Base-by-base conservation (phyloP, 2,113 vertebrate species). In the Struthio camelus region DNA sequence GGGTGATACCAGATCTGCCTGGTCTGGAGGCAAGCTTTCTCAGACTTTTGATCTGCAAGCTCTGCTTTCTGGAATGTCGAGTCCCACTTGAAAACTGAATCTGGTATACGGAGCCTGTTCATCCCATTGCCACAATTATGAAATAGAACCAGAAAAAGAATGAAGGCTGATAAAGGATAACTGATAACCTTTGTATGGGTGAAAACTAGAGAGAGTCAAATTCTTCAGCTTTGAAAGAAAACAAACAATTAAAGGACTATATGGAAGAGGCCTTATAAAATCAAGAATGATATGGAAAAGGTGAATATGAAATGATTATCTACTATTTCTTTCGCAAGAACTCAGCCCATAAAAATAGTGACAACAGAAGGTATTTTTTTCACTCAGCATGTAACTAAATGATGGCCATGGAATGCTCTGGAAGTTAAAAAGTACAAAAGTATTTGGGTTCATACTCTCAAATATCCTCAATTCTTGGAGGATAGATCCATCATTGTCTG, bases 21-120 rank as follows among this genome's bases (percentile, higher is more conserved):
- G 69, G 54, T 96, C 87, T 91, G 87, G 79, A 93, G 25, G 19
- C n/a, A 94, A 92, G 93, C 46, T 93, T 94, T 86, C 72, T 48
- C 54, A 80, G 17, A 87, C 83, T 91, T 95, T 92, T 96, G 71
- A 94, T 96, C 91, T 94, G n/a, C 53, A 71, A n/a, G 34, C 28
- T 85, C 65, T 95, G 87, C 24, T 90, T 96, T 92, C 89, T 91
- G 83, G 90, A 87, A 90, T 25, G 61, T 42, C 2, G 6, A 73
- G 85, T 90, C 81, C 36, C 61, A 56, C 44, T 61, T 86, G 64
- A 46, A 65, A 86, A 85, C 25, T 6, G 65, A 81, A 76, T 94
- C 73, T 96, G 87, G 58, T 80, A 44, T 61, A 65, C 76, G 94
- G 61, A 77, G 46, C 67, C 85, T 91, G 58, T 50, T 96, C 58